These are phyloP conservation scores for Manis javanica DNA, from an alignment of 2,797 vertebrate genomes.

Conservation along the genomic window DNA sequence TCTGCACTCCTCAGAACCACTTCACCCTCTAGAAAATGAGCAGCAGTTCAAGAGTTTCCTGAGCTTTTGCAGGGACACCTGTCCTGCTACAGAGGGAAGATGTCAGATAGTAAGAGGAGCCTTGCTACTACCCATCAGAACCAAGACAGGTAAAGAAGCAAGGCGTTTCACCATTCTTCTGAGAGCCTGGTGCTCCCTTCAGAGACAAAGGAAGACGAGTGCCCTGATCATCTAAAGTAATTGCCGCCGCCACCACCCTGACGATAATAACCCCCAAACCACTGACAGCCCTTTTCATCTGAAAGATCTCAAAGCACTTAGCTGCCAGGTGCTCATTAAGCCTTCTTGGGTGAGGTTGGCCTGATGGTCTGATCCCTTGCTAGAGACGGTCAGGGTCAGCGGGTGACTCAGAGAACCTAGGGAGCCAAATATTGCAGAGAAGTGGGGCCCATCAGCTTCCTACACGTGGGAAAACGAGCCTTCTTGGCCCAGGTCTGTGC, in stretches of 20 bases:
- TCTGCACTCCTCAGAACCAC: background rate
- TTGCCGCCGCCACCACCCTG: constrained; percentile 73
- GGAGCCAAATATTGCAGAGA: constrained; percentile 72
- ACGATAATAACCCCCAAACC: constrained; percentile 77
- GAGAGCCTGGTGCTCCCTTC: background rate
- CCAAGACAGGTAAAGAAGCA: constrained; percentile 26
- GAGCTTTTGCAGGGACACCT: background rate
- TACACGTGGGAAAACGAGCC: constrained; percentile 80
- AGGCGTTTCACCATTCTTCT: background rate
- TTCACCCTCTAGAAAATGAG: background rate
- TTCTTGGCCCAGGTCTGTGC: constrained; percentile 74
- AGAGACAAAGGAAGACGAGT: constrained; percentile 53
- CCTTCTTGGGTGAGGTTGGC: constrained; percentile 71
- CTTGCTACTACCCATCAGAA: background rate
- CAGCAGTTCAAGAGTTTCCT: background rate
- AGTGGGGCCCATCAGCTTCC: constrained; percentile 64
- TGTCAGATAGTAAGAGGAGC: background rate
- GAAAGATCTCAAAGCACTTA: constrained; percentile 79
- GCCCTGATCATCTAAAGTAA: constrained; percentile 70
- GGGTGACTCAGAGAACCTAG: constrained; percentile 80
- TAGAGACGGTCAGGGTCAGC: constrained; percentile 74
- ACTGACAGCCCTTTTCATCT: constrained; percentile 80
- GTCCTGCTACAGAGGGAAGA: background rate
- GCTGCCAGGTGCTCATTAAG: constrained; percentile 81
- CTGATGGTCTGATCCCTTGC: constrained; percentile 64